Evolutionary conservation across 2,797 vertebrate species (phyloP).

Genomic region (Tiaroga cobitis): DNA sequence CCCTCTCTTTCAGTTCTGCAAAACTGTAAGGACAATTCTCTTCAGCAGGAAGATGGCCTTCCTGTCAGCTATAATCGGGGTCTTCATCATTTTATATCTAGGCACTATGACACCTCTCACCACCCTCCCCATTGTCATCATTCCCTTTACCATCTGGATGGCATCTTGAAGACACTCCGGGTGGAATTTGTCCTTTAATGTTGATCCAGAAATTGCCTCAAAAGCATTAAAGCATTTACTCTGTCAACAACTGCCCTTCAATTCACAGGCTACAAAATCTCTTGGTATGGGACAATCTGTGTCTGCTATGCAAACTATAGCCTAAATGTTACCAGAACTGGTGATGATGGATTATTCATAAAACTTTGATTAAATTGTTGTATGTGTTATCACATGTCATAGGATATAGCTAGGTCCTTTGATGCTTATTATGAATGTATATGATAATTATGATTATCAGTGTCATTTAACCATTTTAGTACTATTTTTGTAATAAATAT

Average conservation of each 20-base stretch:
- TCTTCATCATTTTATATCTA: conserved; percentile 76
- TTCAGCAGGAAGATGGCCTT: conserved; percentile 86
- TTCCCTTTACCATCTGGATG: conserved; percentile 95
- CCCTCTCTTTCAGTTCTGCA: conserved; percentile 84
- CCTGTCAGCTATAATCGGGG: conserved; percentile 79
- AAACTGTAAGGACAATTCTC: conserved; percentile 86
- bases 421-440: background rate
- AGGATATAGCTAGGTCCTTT: background rate
- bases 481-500: conserved; percentile 10
- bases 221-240: conserved; percentile 4
- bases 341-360: background rate
- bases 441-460: background rate
- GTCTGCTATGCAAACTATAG: background rate
- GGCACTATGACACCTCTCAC: conserved; percentile 78
- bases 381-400: background rate
- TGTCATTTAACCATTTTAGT: background rate
- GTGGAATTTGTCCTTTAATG: conserved; percentile 32
- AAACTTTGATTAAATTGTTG: background rate
- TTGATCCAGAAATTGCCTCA: background rate
- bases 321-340: background rate
- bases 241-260: background rate
- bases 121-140: conserved; percentile 75
- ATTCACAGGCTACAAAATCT: background rate
- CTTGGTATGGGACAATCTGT: background rate
- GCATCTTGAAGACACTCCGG: conserved; percentile 78